Percentiles rank a stretch among this genome's conserved stretches.
Evolutionary conservation across 2,113 vertebrate genomes (phyloP).

Genomic region (Scomber scombrus): DNA sequence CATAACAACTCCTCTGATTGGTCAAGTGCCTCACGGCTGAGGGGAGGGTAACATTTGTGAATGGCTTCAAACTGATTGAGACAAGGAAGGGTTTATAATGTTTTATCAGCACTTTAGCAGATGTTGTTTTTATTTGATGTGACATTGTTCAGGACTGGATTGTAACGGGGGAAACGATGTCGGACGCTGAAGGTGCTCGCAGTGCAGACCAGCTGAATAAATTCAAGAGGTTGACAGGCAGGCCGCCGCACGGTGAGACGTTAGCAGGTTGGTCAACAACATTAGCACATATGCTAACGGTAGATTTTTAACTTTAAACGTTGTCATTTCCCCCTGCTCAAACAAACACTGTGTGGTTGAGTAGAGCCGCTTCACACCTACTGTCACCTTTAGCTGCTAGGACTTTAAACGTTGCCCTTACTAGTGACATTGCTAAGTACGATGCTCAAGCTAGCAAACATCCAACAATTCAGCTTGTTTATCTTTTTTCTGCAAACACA

Average conservation of each 20-base stretch:
- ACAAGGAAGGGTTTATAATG: constrained; percentile 58
- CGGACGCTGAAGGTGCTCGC: constrained; percentile 69
- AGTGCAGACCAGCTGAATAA: constrained; percentile 82
- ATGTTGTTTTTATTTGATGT: constrained; percentile 57
- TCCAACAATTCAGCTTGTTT: background rate
- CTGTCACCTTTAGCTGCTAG: too few species aligned
- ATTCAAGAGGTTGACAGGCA: constrained; percentile 91
- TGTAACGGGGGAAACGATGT: constrained; percentile 75
- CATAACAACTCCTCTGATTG: constrained; percentile 82
- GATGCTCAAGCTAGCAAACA: constrained; percentile 21
- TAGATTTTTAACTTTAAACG: background rate
- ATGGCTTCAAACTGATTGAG: constrained; percentile 59
- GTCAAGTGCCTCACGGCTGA: constrained; percentile 11
- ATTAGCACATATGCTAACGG: constrained; percentile 59
- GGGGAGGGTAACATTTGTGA: constrained; percentile 70
- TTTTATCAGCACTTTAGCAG: constrained; percentile 57
- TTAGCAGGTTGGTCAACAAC: constrained; percentile 88
- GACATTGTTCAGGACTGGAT: constrained; percentile 51
- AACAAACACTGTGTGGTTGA: background rate
- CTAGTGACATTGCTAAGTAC: background rate
- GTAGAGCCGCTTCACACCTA: too few species aligned
- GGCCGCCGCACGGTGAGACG: constrained; percentile 82
- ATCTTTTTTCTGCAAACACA: background rate
- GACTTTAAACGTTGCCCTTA: background rate
- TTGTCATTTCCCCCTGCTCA: background rate